These are phyloP conservation scores for Scomber colias DNA, from an alignment of 2,113 vertebrate genomes.

Conservation along the genomic window DNA sequence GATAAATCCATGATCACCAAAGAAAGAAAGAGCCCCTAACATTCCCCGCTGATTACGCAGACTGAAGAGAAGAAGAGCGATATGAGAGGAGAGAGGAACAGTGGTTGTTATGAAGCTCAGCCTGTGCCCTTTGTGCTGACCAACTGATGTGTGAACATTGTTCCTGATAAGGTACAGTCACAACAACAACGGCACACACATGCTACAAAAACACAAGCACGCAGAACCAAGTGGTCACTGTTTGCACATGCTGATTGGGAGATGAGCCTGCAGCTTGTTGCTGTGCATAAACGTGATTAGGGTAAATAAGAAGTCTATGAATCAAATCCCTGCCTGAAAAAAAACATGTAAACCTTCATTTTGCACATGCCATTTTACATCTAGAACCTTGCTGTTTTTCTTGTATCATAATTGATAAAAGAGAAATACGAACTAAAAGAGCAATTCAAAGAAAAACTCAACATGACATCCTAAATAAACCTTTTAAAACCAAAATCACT, in stretches of 20 bases:
- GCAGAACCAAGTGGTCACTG: neutral
- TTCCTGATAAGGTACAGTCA: slow-evolving; percentile 34
- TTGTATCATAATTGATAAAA: no score
- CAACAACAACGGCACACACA: slow-evolving; percentile 24
- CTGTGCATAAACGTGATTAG: slow-evolving; percentile 10
- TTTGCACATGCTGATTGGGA: slow-evolving; percentile 39
- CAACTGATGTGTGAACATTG: slow-evolving; percentile 27
- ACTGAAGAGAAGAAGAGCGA: neutral
- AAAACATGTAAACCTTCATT: no score
- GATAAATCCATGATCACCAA: no score
- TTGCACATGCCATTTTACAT: no score
- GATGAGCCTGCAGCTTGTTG: slow-evolving; percentile 11
- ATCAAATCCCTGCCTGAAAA: neutral
- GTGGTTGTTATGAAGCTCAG: slow-evolving; percentile 29
- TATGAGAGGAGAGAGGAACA: neutral
- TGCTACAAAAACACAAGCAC: neutral
- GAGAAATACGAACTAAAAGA: no score
- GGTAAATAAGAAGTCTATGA: neutral
- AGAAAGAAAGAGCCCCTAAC: neutral
- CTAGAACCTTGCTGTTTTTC: no score
- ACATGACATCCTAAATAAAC: no score
- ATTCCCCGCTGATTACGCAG: neutral
- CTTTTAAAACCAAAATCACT: no score
- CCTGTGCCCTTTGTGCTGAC: slow-evolving; percentile 40
- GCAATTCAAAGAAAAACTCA: no score